A percentile compares a stretch with the other conserved stretches of the same genome.
Conservation (phyloP, 1,140 invertebrate genomes). For the Magallana ariakensis region DNA sequence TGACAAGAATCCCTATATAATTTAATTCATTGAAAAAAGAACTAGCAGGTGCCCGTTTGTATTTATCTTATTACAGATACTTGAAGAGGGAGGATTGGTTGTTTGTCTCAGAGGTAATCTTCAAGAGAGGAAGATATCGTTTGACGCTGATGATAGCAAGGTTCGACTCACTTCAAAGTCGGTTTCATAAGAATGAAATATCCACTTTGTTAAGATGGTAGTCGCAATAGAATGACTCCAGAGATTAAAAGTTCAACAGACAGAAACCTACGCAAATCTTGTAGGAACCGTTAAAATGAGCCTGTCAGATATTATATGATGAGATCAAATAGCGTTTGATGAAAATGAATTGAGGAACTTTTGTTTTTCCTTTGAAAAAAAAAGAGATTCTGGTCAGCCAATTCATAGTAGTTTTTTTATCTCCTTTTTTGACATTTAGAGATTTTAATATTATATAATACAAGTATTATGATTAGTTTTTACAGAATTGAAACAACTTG, state of each 20-base stretch:
- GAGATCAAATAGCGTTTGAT: too few species aligned
- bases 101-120: not conserved
- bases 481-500: too few species aligned
- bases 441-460: too few species aligned
- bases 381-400: too few species aligned
- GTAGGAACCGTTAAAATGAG: too few species aligned
- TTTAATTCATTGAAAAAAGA: not conserved
- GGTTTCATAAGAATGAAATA: constrained; percentile 1
- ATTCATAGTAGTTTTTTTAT: too few species aligned
- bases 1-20: not conserved
- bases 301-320: too few species aligned
- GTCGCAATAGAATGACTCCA: not conserved
- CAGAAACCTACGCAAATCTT: too few species aligned
- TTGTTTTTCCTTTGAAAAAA: too few species aligned
- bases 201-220: not conserved
- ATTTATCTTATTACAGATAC: constrained; percentile 17
- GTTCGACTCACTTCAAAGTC: constrained; percentile 19
- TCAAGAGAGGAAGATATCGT: not conserved
- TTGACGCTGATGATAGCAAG: constrained; percentile 14
- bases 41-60: constrained; percentile 4
- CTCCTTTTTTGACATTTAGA: too few species aligned
- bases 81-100: not conserved
- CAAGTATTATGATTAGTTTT: too few species aligned
- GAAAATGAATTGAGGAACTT: too few species aligned
- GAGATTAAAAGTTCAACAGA: not conserved